Evolutionary conservation across 2,113 vertebrate genomes (phyloP).

Genomic region (Hemichromis elongatus): DNA sequence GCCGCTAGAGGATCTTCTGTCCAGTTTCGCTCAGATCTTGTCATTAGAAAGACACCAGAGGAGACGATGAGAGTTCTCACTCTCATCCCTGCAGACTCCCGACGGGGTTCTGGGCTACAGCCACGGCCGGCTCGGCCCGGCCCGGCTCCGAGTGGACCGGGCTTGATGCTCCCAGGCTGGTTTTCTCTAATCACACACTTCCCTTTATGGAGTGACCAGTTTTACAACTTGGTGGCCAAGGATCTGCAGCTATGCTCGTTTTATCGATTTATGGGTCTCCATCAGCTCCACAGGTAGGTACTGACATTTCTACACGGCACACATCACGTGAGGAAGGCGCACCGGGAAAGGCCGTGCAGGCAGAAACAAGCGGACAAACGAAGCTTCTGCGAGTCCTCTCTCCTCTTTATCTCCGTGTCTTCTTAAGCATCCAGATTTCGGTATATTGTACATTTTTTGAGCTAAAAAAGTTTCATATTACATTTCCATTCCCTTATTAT

Average conservation of each 20-base stretch:
- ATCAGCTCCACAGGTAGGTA: conserved; percentile 47
- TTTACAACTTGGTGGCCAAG: conserved; percentile 31
- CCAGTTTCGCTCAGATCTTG: neutral
- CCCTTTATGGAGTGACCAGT: conserved; percentile 49
- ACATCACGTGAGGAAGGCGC: neutral
- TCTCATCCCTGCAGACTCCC: neutral
- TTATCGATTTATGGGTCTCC: conserved; percentile 39
- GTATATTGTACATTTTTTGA: neutral
- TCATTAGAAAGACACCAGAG: conserved; percentile 7
- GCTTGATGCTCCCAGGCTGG: neutral
- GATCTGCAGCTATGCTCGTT: conserved; percentile 13
- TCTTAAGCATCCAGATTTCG: neutral
- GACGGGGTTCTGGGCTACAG: neutral
- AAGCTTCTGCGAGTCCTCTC: neutral
- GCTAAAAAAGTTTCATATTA: neutral
- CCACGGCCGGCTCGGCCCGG: neutral
- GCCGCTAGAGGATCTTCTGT: conserved; percentile 1
- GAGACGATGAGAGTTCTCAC: conserved; percentile 12
- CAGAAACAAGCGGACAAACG: neutral
- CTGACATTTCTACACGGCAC: conserved; percentile 26
- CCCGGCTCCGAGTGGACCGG: neutral
- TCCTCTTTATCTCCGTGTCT: neutral
- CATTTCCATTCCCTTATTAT: neutral
- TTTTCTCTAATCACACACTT: conserved; percentile 50
- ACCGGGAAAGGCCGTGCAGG: neutral